Evolutionary conservation across 2,113 vertebrate genomes (phyloP).

Genomic region (Trachemys scripta): DNA sequence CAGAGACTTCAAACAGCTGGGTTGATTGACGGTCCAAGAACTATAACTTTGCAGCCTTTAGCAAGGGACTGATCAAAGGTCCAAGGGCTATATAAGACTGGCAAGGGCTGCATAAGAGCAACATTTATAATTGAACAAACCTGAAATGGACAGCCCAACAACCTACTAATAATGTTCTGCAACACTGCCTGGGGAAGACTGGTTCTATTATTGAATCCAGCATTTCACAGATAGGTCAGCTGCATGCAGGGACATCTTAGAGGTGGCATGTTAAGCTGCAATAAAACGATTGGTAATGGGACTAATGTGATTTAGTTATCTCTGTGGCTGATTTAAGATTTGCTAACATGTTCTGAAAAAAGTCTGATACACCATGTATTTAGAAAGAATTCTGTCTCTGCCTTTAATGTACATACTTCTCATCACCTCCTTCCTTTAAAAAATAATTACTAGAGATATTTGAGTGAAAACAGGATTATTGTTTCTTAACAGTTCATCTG

Average conservation of each 20-base stretch:
- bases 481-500: neutral
- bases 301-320: neutral
- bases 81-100: neutral
- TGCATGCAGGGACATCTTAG: neutral
- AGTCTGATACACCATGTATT: neutral
- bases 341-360: slow-evolving; percentile 24
- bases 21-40: neutral
- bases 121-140: neutral
- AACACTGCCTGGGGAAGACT: neutral
- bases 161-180: neutral
- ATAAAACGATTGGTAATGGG: neutral
- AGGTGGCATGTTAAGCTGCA: neutral
- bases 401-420: neutral
- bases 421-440: neutral
- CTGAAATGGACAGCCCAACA: slow-evolving; percentile 3
- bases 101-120: neutral
- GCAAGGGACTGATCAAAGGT: neutral
- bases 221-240: slow-evolving; percentile 30
- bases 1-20: neutral
- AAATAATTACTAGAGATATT: neutral
- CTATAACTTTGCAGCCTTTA: neutral
- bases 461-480: neutral
- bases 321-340: slow-evolving; percentile 1
- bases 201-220: neutral
- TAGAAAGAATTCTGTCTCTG: neutral